Evolutionary conservation across 2,113 vertebrate species (phyloP).

Genomic region (Neolamprologus falcicula): DNA sequence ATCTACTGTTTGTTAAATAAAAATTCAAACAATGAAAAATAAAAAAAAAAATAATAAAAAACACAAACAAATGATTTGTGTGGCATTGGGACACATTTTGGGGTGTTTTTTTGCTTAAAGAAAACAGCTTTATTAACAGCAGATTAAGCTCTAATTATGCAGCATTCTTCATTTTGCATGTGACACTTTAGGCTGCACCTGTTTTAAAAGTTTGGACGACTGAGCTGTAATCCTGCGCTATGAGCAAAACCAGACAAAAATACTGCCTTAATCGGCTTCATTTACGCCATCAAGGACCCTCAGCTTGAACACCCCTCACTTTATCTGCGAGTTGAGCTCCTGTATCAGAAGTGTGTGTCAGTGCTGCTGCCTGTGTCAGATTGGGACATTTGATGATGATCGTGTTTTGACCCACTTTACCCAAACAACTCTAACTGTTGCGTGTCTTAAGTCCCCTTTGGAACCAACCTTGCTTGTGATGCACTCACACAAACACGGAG

Average conservation of each 20-base stretch:
- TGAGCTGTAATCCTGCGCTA: not conserved
- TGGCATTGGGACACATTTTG: not conserved
- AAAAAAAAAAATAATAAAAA: not conserved
- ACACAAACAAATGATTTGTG: not conserved
- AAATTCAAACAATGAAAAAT: not conserved
- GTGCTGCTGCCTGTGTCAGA: not conserved
- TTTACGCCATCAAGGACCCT: not conserved
- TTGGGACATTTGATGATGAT: not conserved
- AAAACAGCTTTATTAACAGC: not conserved
- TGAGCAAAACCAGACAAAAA: not conserved
- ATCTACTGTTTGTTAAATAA: not conserved
- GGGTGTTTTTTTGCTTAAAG: not conserved
- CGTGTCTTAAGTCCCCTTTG: conserved; percentile 14
- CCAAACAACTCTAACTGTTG: not conserved
- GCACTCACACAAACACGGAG: not conserved
- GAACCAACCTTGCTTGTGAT: not conserved
- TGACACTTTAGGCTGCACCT: not conserved
- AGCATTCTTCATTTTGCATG: not conserved
- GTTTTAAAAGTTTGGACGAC: not conserved
- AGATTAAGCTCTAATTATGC: not conserved
- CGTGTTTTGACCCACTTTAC: conserved; percentile 43
- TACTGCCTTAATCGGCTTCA: not conserved
- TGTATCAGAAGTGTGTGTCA: not conserved
- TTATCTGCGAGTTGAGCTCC: not conserved
- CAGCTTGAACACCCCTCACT: not conserved